Evolutionary conservation across 2,113 vertebrate genomes (phyloP).

Genomic region (Lepidothrix coronata): DNA sequence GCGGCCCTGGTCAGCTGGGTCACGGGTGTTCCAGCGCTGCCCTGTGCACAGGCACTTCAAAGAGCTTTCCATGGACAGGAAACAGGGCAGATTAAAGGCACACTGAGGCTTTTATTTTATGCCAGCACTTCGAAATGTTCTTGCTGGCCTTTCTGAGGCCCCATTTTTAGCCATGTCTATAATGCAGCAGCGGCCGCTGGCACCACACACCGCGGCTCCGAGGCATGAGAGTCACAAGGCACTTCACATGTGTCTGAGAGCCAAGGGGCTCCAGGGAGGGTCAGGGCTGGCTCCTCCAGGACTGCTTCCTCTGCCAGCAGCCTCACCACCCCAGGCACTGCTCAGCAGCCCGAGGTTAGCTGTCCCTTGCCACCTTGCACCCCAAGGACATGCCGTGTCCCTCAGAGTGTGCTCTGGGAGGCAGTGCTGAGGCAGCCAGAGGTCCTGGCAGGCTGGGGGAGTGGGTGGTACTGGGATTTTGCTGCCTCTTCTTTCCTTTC

Average conservation of each 20-base stretch:
- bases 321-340: not conserved
- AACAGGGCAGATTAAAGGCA: slow-evolving; percentile 5
- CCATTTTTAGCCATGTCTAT: not conserved
- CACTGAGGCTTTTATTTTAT: slow-evolving; percentile 18
- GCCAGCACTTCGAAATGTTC: not conserved
- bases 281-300: not conserved
- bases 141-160: not conserved
- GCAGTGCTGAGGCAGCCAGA: not conserved
- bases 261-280: not conserved
- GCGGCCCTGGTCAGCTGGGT: not conserved
- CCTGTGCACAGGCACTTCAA: not conserved
- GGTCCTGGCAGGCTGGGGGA: not conserved
- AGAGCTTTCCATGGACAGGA: not conserved
- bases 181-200: not conserved
- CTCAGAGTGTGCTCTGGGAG: not conserved
- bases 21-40: not conserved
- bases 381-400: not conserved
- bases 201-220: not conserved
- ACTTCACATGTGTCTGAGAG: not conserved
- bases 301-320: not conserved
- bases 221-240: slow-evolving; percentile 1
- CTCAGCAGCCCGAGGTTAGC: not conserved
- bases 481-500: not conserved
- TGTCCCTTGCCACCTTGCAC: not conserved
- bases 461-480: not conserved